These are phyloP conservation scores for Muraenolepis orangiensis DNA, from an alignment of 2,797 vertebrate genomes.

Conservation along the genomic window DNA sequence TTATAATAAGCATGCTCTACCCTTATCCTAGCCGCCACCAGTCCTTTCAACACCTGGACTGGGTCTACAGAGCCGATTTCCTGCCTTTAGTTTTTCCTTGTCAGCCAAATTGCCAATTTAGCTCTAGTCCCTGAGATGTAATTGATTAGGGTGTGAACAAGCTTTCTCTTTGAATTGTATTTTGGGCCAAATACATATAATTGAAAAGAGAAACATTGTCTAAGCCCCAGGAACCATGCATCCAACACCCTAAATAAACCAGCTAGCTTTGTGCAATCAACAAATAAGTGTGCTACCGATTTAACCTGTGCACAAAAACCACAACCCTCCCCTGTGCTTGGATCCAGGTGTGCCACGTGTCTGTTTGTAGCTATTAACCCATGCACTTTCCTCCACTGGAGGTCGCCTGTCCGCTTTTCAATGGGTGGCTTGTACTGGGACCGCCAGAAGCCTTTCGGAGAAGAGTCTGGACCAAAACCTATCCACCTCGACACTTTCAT, in stretches of 20 bases:
- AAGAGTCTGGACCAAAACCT: not conserved
- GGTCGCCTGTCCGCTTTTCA: not conserved
- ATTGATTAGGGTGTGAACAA: not conserved
- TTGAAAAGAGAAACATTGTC: not conserved
- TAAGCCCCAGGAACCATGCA: not conserved
- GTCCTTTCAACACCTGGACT: not conserved
- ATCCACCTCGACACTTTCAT: not conserved
- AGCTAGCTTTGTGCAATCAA: not conserved
- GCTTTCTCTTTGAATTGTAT: not conserved
- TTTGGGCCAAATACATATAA: not conserved
- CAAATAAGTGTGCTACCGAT: not conserved
- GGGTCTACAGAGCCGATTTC: not conserved
- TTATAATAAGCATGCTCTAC: not conserved
- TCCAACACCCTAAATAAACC: not conserved
- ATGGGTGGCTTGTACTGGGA: slow-evolving; percentile 1
- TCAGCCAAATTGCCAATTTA: too few relatives aligned
- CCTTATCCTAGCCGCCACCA: not conserved
- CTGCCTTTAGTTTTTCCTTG: not conserved
- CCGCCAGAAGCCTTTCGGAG: not conserved
- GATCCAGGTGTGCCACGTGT: not conserved
- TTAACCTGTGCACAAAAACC: not conserved
- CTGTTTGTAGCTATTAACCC: not conserved
- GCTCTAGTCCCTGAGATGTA: not conserved
- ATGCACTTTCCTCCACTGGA: not conserved
- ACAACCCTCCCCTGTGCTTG: not conserved